Evolutionary conservation across 2,797 vertebrate genomes (phyloP), one percentile per base, ranked within the genome.

Genomic region (Diplodus puntazzo): DNA sequence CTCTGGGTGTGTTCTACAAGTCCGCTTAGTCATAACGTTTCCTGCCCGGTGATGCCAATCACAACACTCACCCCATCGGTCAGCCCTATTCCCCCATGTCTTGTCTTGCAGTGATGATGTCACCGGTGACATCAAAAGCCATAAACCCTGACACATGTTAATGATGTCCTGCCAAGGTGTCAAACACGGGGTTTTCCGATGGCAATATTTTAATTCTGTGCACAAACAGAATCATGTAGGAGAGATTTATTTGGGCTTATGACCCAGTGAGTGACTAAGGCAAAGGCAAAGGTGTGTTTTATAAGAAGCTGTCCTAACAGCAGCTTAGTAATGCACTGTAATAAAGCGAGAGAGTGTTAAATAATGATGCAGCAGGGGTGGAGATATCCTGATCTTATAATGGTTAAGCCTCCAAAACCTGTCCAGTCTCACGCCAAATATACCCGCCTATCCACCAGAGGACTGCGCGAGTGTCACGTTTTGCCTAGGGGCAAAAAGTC

Each of bases 51-150:
- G 53, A 77, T 92, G 92, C 91, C 92, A 93, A 84, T 90, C 86
- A 92, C 86, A 86, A 79, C 89, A 81, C 66, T 69, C 63, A 64
- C 55, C 85, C 75, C 68, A 49, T 55, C 50, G n/a, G 77, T 85
- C 81, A 77, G 85, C 58, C 17, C 34, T 55, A 73, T 62, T 84
- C 88, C 88, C 91, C 43, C 1, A 42, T 25, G 87, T 71, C 88
- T 88, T 79, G 88, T 92, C 87, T 75, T 45, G 34, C 65, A 73
- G 16, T 65, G 63, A 89, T 94, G 91, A 95, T 86, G 88, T 94
- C 88, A 92, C 49, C 14, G 50, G 57, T 89, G 87, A 91, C 85
- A 84, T 86, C 73, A 81, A 81, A 90, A 79, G 50, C 73, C 64
- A 34, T 77, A 74, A 89, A 83, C 42, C 73, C 55, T 90, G 86